Base-by-base conservation (phyloP, 92 coral and sea anemone genomes). In the Muricea muricata region DNA sequence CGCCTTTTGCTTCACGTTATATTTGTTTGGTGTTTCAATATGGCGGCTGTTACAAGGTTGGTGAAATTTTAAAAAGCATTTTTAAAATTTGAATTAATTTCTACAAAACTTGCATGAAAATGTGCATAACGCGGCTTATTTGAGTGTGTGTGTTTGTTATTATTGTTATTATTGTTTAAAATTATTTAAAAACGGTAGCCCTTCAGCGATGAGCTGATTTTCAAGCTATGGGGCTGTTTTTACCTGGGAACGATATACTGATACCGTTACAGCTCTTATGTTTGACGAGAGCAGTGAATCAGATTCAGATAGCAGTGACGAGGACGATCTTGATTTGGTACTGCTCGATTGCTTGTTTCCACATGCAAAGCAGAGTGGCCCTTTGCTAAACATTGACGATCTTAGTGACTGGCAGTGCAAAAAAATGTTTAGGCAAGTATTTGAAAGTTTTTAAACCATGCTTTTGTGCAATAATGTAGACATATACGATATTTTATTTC, bases 391-490 rank as follows among this genome's bases (percentile, higher is more conserved):
- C 65, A 20, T 81, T 25, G 41, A 68, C 56, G 86, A 81, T 30
- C 25, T 81, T 40, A 65, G 61, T 23, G 86, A 81, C 15, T 52
- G 30, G 17, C 76, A 81, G 21, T 81, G 86, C 41, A 66, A 81
- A 68, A 33, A 56, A 67, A 81, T 81, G 86, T 81, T 81, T 23
- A 65, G 86, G 78, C 50, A 45, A 68, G 42, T 17, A 32, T 30
- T 35, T 37, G 78, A 32, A 45, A 68, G 42, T 17, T 18, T 30
- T 35, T 37, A 5, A 10, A n/a, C 39, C 1, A 29, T 31, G 0
- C n/a, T 68, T 37, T 37, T 37, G 9, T 37, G 42, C n/a, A n/a
- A n/a, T n/a, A n/a, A n/a, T n/a, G n/a, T n/a, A n/a, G n/a, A n/a
- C n/a, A n/a, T n/a, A n/a, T n/a, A n/a, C n/a, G n/a, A n/a, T n/a